Conservation (phyloP, 92 coral and sea anemone species). For the Palythoa grandis region DNA sequence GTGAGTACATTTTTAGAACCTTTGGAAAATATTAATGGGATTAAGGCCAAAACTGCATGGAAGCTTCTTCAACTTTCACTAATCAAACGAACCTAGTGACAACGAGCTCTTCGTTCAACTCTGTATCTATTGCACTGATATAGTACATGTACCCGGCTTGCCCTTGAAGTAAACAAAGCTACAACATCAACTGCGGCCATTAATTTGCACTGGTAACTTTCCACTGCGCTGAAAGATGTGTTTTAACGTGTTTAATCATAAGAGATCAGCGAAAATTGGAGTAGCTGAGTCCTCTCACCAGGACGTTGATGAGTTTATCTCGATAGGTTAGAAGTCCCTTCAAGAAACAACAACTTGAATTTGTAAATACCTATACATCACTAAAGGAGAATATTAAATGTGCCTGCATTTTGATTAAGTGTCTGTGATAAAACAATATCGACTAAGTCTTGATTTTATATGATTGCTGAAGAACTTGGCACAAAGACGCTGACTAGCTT, state of each 20-base stretch:
- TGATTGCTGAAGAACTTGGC: slow-evolving; percentile 29
- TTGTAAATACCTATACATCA: slow-evolving; percentile 91
- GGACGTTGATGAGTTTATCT: slow-evolving; percentile 95
- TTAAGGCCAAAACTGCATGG: slow-evolving; percentile 45
- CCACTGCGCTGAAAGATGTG: slow-evolving; percentile 74
- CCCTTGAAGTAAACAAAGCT: slow-evolving; percentile 51
- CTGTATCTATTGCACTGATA: slow-evolving; percentile 2
- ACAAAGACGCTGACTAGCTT: slow-evolving; percentile 18
- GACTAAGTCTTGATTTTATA: slow-evolving; percentile 63
- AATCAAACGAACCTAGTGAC: slow-evolving; percentile 13
- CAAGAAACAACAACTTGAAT: slow-evolving; percentile 81
- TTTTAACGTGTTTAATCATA: slow-evolving; percentile 86
- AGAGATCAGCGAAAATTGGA: slow-evolving; percentile 89
- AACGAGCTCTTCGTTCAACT: not conserved
- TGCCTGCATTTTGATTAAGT: slow-evolving; percentile 89
- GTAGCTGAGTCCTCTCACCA: slow-evolving; percentile 80
- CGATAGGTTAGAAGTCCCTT: slow-evolving; percentile 74
- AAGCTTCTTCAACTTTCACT: slow-evolving; percentile 2
- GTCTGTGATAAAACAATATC: slow-evolving; percentile 90
- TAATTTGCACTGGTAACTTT: slow-evolving; percentile 64
- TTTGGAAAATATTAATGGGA: slow-evolving; percentile 65
- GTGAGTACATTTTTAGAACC: slow-evolving; percentile 70
- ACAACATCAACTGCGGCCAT: slow-evolving; percentile 43
- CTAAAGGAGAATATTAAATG: slow-evolving; percentile 69
- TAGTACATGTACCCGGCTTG: slow-evolving; percentile 13